These are phyloP conservation scores for Drosophila repletoides DNA, from an alignment of 1,140 invertebrate species.

Conservation along the genomic window DNA sequence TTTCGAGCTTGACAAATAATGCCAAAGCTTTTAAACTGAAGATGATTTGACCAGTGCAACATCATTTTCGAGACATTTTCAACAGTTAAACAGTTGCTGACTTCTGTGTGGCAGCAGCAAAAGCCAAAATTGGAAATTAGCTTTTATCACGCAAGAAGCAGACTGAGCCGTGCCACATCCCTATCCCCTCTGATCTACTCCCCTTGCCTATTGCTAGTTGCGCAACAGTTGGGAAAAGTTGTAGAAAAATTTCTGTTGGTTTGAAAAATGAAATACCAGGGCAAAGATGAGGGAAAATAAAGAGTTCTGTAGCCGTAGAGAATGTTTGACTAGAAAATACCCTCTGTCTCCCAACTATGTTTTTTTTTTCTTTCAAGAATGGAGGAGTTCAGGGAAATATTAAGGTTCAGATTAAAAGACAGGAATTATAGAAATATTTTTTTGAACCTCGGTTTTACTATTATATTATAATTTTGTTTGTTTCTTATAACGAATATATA, in stretches of 20 bases:
- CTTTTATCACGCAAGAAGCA: constrained; percentile 72
- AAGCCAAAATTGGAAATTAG: constrained; percentile 58
- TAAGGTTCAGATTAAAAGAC: too few relatives aligned
- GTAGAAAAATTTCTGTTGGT: constrained; percentile 52
- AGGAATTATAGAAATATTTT: too few relatives aligned
- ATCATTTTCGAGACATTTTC: constrained; percentile 16
- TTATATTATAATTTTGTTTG: too few relatives aligned
- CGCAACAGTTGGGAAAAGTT: constrained; percentile 63
- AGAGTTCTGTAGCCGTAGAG: too few relatives aligned
- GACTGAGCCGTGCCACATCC: background rate
- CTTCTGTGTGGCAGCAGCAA: constrained; percentile 25
- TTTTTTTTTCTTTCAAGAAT: too few relatives aligned
- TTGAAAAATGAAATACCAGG: constrained; percentile 52
- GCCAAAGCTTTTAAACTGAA: too few relatives aligned
- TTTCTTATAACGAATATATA: too few relatives aligned
- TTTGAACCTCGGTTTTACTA: too few relatives aligned
- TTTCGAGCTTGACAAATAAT: too few relatives aligned
- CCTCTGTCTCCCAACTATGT: too few relatives aligned
- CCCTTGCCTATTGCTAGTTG: background rate
- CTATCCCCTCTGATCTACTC: background rate
- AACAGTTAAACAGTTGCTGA: constrained; percentile 41
- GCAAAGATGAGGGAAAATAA: constrained; percentile 27
- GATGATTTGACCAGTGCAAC: too few relatives aligned
- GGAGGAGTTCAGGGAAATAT: too few relatives aligned
- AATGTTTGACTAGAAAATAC: background rate